Conservation (phyloP, 2,113 vertebrate genomes). For the Paedocypris sp. region DNA sequence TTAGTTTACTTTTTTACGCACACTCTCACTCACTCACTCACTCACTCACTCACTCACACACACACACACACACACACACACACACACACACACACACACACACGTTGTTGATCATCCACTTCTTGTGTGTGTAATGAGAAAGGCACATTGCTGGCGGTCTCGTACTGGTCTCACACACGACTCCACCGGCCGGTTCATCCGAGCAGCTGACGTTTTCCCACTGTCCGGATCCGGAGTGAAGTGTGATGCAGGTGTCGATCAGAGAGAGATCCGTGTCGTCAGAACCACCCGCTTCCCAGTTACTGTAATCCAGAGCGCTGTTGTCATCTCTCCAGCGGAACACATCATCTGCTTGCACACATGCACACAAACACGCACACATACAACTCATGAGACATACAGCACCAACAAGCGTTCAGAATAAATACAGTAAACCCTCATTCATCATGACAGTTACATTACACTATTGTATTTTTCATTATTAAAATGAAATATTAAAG, state of each 20-base stretch:
- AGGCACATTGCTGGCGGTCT: conserved; percentile 29
- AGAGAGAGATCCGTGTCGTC: conserved; percentile 28
- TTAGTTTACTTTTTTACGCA: too few species aligned
- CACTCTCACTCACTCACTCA: too few species aligned
- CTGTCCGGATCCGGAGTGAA: conserved; percentile 62
- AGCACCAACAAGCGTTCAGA: neutral
- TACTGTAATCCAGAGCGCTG: conserved; percentile 55
- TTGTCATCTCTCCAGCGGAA: conserved; percentile 68
- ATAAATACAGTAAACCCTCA: too few species aligned
- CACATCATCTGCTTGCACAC: conserved; percentile 59
- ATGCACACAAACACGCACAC: conserved; percentile 20
- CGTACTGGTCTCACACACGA: conserved; percentile 74
- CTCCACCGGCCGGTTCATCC: conserved; percentile 56
- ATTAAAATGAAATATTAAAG: too few species aligned
- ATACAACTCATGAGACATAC: neutral
- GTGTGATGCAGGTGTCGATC: conserved; percentile 64
- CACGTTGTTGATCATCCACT: too few species aligned
- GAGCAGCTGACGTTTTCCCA: conserved; percentile 72
- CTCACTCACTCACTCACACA: too few species aligned
- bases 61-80: too few species aligned
- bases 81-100: too few species aligned
- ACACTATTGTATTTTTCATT: too few species aligned
- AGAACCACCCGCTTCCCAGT: conserved; percentile 58
- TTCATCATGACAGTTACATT: too few species aligned
- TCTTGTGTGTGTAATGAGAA: neutral